A percentile compares a stretch with the other conserved stretches of the same genome.
Evolutionary conservation across 2,797 vertebrate species (phyloP).

Genomic region (Pteronotus mesoamericanus): DNA sequence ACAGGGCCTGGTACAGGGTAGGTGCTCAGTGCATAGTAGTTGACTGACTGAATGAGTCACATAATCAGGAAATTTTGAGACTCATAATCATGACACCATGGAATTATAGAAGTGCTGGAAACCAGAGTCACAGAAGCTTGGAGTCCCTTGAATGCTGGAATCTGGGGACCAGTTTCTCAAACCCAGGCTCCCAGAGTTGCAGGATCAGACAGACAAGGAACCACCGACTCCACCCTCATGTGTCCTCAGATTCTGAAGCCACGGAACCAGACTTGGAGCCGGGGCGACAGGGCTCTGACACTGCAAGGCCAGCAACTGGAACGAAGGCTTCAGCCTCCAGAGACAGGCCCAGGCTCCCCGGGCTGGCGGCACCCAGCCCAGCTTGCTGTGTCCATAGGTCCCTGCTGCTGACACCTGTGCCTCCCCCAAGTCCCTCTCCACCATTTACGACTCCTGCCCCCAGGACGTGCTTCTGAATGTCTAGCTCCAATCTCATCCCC

Average conservation of each 20-base stretch:
- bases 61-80: neutral
- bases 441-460: neutral
- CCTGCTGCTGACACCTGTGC: neutral
- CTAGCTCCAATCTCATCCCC: neutral
- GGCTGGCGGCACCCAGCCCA: neutral
- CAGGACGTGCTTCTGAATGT: neutral
- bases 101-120: neutral
- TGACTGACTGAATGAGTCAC: neutral
- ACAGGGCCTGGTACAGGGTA: neutral
- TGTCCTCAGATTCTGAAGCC: neutral
- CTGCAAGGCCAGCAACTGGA: neutral
- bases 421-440: neutral
- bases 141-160: neutral
- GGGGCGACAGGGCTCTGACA: neutral
- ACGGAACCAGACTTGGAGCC: neutral
- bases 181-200: neutral
- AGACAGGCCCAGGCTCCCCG: rapidly evolving
- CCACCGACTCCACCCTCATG: neutral
- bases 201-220: neutral
- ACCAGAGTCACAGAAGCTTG: neutral
- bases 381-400: neutral
- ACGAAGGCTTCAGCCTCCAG: neutral
- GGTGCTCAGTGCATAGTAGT: neutral
- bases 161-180: neutral
- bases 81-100: neutral